Evolutionary conservation across 2,113 vertebrate species (phyloP), one percentile per base, ranked within the genome.

Genomic region (Silurus meridionalis): DNA sequence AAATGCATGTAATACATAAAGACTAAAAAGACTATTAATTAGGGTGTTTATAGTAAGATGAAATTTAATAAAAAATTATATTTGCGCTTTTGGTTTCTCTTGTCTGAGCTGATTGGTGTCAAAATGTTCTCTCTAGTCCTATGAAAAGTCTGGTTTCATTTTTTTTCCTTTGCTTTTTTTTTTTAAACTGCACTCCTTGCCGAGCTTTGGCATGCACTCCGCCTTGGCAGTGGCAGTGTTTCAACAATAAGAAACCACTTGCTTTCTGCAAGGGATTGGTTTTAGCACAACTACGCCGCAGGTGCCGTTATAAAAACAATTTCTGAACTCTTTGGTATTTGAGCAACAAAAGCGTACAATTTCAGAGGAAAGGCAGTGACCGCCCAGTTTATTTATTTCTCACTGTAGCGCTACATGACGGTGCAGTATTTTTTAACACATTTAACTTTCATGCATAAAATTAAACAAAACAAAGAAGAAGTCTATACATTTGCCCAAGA

Each of bases 291-390:
- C 81, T 85, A 81, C 15, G 15, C 87, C 85, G 55, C 85, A 82
- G 83, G 86, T 87, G 71, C 55, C 83, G 64, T 84, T 67, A 72
- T 85, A 67, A 80, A 87, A 74, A 83, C 75, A 80, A 85, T 81
- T 88, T 87, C 37, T 60, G 74, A 89, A 80, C 74, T 53, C 46
- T 72, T 53, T 55, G 50, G 74, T n/a, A 77, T 53, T 75, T 71
- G 72, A 28, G 21, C 55, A 61, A 72, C 53, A 71, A 71, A 80
- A 64, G 71, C 10, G 53, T 53, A 58, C 67, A 23, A 57, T 78
- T 85, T 81, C 23, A 50, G 14, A 37, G 48, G 48, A 66, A 64
- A 78, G 61, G 58, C 58, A 28, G 72, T 50, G 69, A 72, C 58
- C 21, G 52, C 52, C 52, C 48, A 63, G 48, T 37, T 53, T 55